A percentile compares a stretch with the other conserved stretches of the same genome.
phyloP scores from a whole-genome alignment of 2,888 invertebrate genomes.

The Spodoptera exigua region DNA sequence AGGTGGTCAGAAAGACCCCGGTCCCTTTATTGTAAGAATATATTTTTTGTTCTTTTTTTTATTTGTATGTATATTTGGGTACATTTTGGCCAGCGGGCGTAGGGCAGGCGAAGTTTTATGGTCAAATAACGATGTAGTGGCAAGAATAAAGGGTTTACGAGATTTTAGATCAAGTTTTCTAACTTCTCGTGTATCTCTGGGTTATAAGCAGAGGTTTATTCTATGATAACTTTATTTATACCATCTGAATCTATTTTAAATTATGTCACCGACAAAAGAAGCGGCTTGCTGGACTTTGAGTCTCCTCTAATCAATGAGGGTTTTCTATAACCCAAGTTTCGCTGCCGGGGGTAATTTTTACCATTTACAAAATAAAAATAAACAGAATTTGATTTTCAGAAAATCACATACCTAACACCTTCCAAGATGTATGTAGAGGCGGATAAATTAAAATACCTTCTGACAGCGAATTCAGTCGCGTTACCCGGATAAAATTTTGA shows the following conservation, averaged over 20 bases:
- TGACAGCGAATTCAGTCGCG: too few relatives aligned
- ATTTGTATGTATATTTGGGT: slow-evolving; percentile 42
- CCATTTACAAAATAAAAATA: too few relatives aligned
- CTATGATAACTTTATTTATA: neutral
- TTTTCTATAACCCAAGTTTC: too few relatives aligned
- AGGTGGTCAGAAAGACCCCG: slow-evolving; percentile 56
- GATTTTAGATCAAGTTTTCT: slow-evolving; percentile 2
- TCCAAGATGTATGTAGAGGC: too few relatives aligned
- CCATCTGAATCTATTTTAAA: neutral
- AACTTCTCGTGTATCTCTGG: slow-evolving; percentile 1
- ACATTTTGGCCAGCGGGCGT: slow-evolving; percentile 29
- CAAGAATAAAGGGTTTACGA: slow-evolving; percentile 10
- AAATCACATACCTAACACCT: too few relatives aligned
- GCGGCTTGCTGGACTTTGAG: too few relatives aligned
- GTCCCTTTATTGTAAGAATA: slow-evolving; percentile 52
- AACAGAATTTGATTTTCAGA: too few relatives aligned
- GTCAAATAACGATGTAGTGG: slow-evolving; percentile 24
- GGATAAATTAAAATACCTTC: too few relatives aligned
- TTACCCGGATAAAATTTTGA: too few relatives aligned
- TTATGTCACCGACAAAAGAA: neutral
- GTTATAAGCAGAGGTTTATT: neutral
- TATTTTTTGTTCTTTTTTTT: slow-evolving; percentile 43
- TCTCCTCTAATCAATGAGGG: too few relatives aligned
- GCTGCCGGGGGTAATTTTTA: too few relatives aligned
- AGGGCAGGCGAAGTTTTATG: slow-evolving; percentile 15